Evolutionary conservation across 2,113 vertebrate genomes (phyloP).

Genomic region (Toxotes chatareus): DNA sequence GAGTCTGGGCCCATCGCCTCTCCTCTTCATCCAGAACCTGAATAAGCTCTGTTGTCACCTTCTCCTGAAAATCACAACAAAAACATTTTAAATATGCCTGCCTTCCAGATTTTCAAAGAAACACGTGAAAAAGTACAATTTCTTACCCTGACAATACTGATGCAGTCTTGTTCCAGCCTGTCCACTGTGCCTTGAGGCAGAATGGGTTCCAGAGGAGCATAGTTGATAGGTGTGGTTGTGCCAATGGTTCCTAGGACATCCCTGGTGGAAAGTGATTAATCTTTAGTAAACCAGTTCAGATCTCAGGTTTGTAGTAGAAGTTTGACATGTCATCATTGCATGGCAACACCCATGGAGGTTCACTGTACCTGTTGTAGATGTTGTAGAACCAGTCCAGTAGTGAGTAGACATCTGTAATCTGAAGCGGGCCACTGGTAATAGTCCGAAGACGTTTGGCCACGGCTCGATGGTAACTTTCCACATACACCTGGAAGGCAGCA

Average conservation of each 20-base stretch:
- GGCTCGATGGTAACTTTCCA: constrained; percentile 89
- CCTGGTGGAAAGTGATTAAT: constrained; percentile 55
- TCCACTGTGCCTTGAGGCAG: constrained; percentile 80
- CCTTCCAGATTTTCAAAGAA: not conserved
- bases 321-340: not conserved
- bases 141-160: constrained; percentile 81
- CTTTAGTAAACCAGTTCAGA: not conserved
- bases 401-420: constrained; percentile 89
- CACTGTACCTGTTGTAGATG: constrained; percentile 88
- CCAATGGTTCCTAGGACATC: constrained; percentile 82
- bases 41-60: constrained; percentile 81
- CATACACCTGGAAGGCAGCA: constrained; percentile 87
- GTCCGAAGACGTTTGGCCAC: constrained; percentile 85
- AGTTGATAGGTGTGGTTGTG: constrained; percentile 73
- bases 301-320: not conserved
- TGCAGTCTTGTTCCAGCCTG: constrained; percentile 83
- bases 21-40: constrained; percentile 85
- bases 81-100: not conserved
- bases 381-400: constrained; percentile 93
- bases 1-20: constrained; percentile 81
- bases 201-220: constrained; percentile 77
- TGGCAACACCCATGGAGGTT: not conserved
- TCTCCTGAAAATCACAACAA: constrained; percentile 73
- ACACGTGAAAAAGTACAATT: not conserved
- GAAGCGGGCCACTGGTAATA: constrained; percentile 82